phyloP scores from a whole-genome alignment of 2,888 invertebrate genomes.

The Sinhomidia bicolor region DNA sequence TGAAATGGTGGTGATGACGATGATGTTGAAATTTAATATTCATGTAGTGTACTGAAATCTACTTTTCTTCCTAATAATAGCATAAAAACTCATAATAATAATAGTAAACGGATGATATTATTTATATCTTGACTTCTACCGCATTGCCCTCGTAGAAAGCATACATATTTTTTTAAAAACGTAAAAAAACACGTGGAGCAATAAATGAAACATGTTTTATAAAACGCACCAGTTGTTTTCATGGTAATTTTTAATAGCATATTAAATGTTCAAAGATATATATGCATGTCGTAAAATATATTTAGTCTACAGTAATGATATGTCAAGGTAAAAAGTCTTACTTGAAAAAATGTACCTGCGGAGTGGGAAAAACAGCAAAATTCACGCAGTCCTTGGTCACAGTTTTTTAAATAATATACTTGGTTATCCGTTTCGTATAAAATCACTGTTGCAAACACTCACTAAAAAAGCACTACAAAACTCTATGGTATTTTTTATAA shows the following conservation, averaged over 20 bases:
- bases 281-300: background rate
- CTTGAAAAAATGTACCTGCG: background rate
- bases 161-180: background rate
- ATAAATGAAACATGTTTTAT: slow-evolving; percentile 14
- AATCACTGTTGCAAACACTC: background rate
- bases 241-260: background rate
- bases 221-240: background rate
- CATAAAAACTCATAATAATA: slow-evolving; percentile 3
- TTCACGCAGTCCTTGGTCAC: background rate
- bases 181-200: slow-evolving; percentile 9
- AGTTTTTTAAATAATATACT: too few species aligned
- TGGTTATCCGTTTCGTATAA: background rate
- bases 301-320: background rate
- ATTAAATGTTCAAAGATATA: background rate
- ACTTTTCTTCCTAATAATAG: slow-evolving; percentile 30
- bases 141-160: background rate
- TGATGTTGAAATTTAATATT: slow-evolving; percentile 56
- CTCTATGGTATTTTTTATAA: background rate
- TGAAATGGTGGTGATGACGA: slow-evolving; percentile 22
- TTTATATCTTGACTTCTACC: slow-evolving; percentile 3
- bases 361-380: background rate
- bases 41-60: slow-evolving; percentile 51
- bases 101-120: background rate
- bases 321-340: background rate
- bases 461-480: slow-evolving; percentile 7